Percentiles rank a stretch among this genome's conserved stretches.
Conservation (phyloP, 1,140 invertebrate genomes). For the Scaptomyza hsui region DNA sequence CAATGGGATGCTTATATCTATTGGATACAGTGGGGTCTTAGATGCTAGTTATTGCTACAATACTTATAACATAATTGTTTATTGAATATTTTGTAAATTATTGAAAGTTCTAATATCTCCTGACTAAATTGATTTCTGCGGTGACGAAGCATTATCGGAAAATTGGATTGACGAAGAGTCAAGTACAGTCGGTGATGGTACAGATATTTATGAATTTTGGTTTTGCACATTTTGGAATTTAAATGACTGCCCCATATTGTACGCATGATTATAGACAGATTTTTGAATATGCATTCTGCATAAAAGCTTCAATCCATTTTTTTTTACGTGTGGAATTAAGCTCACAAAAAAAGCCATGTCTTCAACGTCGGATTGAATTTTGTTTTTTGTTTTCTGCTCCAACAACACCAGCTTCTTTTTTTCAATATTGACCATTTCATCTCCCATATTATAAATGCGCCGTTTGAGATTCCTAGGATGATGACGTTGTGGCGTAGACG, state of each 20-base stretch:
- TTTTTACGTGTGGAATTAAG: too few relatives aligned
- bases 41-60: too few relatives aligned
- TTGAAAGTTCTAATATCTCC: slow-evolving; percentile 9
- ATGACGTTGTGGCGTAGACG: too few relatives aligned
- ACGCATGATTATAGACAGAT: slow-evolving; percentile 9
- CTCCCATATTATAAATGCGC: background rate
- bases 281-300: slow-evolving; percentile 11
- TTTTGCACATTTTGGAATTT: slow-evolving; percentile 12
- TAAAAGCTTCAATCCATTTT: slow-evolving; percentile 18
- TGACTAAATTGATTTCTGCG: slow-evolving; percentile 12
- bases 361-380: background rate
- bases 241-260: slow-evolving; percentile 18
- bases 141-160: slow-evolving; percentile 25
- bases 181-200: slow-evolving; percentile 23
- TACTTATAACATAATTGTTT: too few relatives aligned
- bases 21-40: too few relatives aligned
- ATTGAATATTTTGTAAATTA: slow-evolving; percentile 10
- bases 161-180: slow-evolving; percentile 21
- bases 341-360: too few relatives aligned
- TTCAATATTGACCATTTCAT: slow-evolving; percentile 3
- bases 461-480: slow-evolving; percentile 2
- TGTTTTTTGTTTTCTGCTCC: slow-evolving; percentile 3
- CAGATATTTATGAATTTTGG: slow-evolving; percentile 11
- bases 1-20: too few relatives aligned
- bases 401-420: slow-evolving; percentile 1